Base-by-base conservation (phyloP, 2,113 vertebrate species). In the Sterrhoptilus dennistouni region DNA sequence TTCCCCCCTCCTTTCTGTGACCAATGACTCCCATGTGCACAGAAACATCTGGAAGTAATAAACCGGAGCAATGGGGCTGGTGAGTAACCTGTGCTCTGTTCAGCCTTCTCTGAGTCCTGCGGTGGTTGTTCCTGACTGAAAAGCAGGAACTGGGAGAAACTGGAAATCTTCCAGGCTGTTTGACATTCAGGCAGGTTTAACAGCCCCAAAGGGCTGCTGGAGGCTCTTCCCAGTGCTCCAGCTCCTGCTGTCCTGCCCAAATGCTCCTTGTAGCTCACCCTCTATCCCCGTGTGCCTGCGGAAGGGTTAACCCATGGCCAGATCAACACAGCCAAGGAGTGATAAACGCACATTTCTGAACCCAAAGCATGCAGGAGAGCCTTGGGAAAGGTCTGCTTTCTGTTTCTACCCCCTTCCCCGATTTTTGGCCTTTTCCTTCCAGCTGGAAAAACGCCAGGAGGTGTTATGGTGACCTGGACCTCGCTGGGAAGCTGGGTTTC, bases 1-100 rank as follows among this genome's bases (percentile, higher is more conserved):
- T 64, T 56, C 4, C 17, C 59, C 63, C 35, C 47, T 78, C 47
- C 24, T 52, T 31, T 63, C 36, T 0, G 0, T 33, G 14, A 28
- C 19, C 27, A 5, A 2, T 16, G 29, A 14, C 20, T 92, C 64
- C 85, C 47, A 27, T 4, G 0, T 81, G 63, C 28, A 6, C 38
- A 35, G 60, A 53, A 89, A 36, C 89, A 87, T 76, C 95, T 93
- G 87, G 21, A 95, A 91, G 25, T 29, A 53, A 82, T 94, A 89
- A 95, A 71, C 23, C 6, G 0, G 2, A 5, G 83, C 4, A 11
- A 60, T 64, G 54, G 6, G 61, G 82, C 84, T 87, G 24, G 11
- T 22, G 4, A 52, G 9, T 35, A 61, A 76, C 57, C 76, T n/a
- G 75, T 12, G 68, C 63, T 45, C 59, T 1, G 28, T 21, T 23